A percentile compares a stretch with the other conserved stretches of the same genome.
These are phyloP conservation scores for Oryctes rhinoceros DNA, from an alignment of 1,140 invertebrate genomes.

Conservation along the genomic window DNA sequence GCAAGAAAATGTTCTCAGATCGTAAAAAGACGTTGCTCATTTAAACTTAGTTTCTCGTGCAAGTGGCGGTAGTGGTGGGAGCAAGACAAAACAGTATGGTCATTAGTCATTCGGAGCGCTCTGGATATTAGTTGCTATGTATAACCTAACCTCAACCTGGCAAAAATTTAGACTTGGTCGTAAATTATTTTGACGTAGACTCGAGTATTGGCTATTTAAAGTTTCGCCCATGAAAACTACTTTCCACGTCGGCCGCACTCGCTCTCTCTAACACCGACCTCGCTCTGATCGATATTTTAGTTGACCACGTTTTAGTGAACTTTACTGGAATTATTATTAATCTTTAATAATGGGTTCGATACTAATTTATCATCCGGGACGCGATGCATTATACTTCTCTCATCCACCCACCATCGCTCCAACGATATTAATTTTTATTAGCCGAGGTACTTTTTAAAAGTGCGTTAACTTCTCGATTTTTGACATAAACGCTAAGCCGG, in stretches of 20 bases:
- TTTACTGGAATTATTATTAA: constrained; percentile 44
- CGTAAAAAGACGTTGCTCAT: constrained; percentile 61
- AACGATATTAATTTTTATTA: constrained; percentile 31
- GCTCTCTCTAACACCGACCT: neutral
- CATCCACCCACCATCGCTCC: neutral
- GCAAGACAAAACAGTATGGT: constrained; percentile 60
- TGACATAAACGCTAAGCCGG: neutral
- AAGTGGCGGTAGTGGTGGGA: constrained; percentile 46
- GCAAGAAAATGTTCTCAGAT: constrained; percentile 61
- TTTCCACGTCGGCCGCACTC: constrained; percentile 44
- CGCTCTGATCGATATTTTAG: constrained; percentile 49
- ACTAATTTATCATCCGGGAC: constrained; percentile 32
- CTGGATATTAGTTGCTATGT: constrained; percentile 59
- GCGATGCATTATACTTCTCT: constrained; percentile 3
- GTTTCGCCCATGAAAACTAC: constrained; percentile 51
- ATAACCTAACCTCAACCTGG: constrained; percentile 57
- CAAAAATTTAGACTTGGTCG: constrained; percentile 59
- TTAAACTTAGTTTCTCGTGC: constrained; percentile 53
- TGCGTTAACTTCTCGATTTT: constrained; percentile 8
- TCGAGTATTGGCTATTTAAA: constrained; percentile 54
- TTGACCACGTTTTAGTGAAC: constrained; percentile 45
- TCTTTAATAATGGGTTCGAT: constrained; percentile 38
- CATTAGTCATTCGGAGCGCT: constrained; percentile 60
- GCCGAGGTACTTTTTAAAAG: constrained; percentile 1
- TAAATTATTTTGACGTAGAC: constrained; percentile 60